phyloP scores from a whole-genome alignment of 2,888 invertebrate species.

The Diaperis boleti region DNA sequence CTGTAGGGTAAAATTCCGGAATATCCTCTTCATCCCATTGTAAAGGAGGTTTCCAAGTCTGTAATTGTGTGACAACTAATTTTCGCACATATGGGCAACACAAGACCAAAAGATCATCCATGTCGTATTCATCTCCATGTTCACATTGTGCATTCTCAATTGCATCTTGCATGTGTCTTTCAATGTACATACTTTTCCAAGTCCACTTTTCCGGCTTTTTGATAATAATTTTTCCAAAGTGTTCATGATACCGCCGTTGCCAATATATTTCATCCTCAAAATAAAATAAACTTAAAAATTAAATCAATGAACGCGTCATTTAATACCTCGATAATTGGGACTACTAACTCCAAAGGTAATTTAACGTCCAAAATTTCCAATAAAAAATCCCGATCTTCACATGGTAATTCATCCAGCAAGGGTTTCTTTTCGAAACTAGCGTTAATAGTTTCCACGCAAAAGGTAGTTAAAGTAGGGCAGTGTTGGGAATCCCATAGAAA shows the following conservation, averaged over 20 bases:
- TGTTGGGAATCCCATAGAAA: conserved; percentile 69
- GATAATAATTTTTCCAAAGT: conserved; percentile 55
- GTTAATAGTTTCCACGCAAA: conserved; percentile 68
- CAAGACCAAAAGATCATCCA: conserved; percentile 58
- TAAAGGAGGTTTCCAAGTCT: conserved; percentile 69
- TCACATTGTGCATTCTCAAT: conserved; percentile 64
- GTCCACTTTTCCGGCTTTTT: conserved; percentile 57
- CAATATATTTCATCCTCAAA: conserved; percentile 73
- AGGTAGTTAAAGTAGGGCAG: conserved; percentile 66
- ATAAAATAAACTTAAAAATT: no score
- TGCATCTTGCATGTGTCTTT: conserved; percentile 60
- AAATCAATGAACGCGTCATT: background rate
- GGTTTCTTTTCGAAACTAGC: conserved; percentile 69
- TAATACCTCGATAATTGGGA: conserved; percentile 69
- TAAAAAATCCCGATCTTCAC: conserved; percentile 71
- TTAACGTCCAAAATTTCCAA: conserved; percentile 73
- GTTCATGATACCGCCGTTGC: conserved; percentile 69
- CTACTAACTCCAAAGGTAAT: conserved; percentile 71
- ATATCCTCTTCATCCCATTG: conserved; percentile 63
- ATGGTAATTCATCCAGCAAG: conserved; percentile 70
- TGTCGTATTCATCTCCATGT: conserved; percentile 61
- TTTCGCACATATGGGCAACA: conserved; percentile 69
- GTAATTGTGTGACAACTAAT: conserved; percentile 69
- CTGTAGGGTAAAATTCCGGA: conserved; percentile 63
- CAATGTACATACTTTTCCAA: conserved; percentile 64